These are phyloP conservation scores for Probosciger aterrimus DNA, from an alignment of 2,113 vertebrate genomes.

Conservation along the genomic window DNA sequence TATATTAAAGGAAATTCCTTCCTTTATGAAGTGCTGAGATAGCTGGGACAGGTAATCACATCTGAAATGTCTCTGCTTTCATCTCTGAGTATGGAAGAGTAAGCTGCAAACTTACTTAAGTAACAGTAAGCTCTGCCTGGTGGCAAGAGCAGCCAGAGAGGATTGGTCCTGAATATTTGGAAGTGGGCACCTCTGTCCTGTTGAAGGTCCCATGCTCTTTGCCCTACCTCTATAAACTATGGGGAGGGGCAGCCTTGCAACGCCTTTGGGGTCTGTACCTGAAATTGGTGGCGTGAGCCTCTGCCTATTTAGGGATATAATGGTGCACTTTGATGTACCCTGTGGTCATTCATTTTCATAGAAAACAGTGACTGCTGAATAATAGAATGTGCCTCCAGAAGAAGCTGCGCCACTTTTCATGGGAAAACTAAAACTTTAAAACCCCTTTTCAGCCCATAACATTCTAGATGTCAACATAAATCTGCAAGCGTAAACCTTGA, in stretches of 20 bases:
- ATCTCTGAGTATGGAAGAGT: not conserved
- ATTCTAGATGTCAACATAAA: not conserved
- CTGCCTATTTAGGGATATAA: not conserved
- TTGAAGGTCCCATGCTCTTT: not conserved
- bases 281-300: not conserved
- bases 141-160: not conserved
- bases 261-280: not conserved
- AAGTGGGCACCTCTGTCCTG: not conserved
- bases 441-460: not conserved
- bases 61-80: not conserved
- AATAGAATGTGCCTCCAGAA: not conserved
- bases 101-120: not conserved
- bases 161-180: not conserved
- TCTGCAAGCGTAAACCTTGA: not conserved
- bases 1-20: not conserved
- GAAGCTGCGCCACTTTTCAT: not conserved
- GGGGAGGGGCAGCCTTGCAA: not conserved
- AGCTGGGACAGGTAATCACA: not conserved
- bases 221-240: not conserved
- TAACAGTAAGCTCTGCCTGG: not conserved
- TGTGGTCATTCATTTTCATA: not conserved
- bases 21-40: not conserved
- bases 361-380: not conserved
- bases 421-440: not conserved
- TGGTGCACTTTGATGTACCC: rapidly evolving